These are phyloP conservation scores for Scatophagus argus DNA, from an alignment of 2,113 vertebrate species.

Conservation along the genomic window DNA sequence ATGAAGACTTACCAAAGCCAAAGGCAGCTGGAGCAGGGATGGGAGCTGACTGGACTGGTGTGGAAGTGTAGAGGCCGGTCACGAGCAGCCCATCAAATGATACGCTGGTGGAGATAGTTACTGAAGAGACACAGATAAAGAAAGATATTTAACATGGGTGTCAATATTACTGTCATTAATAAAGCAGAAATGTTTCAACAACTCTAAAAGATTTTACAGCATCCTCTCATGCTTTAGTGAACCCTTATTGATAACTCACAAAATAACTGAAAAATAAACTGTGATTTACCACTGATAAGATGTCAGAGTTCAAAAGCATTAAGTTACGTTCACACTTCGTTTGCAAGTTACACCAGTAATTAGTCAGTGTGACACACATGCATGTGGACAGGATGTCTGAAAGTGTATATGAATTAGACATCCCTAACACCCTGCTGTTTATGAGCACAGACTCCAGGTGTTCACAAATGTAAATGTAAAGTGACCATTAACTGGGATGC, in stretches of 20 bases:
- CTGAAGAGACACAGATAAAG: conserved; percentile 77
- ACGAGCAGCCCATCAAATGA: conserved; percentile 96
- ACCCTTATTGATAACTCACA: not conserved
- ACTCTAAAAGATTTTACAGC: not conserved
- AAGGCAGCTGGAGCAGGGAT: conserved; percentile 93
- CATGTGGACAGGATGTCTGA: conserved; percentile 26
- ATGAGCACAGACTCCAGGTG: conserved; percentile 42
- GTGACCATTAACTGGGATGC: conserved; percentile 25
- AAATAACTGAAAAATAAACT: conserved; percentile 4
- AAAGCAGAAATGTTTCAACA: not conserved
- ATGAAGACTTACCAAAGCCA: conserved; percentile 92
- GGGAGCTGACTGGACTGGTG: conserved; percentile 92
- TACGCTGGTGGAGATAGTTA: conserved; percentile 96
- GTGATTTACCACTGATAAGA: not conserved
- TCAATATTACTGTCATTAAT: not conserved
- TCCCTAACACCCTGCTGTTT: conserved; percentile 37
- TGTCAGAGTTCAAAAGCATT: conserved; percentile 30
- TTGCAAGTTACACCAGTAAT: conserved; percentile 26
- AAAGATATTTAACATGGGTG: not conserved
- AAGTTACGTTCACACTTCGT: conserved; percentile 20
- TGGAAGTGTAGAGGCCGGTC: conserved; percentile 97
- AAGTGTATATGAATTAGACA: not conserved
- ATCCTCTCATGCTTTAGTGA: not conserved
- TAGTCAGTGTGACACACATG: conserved; percentile 26
- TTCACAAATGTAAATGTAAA: conserved; percentile 39